Evolutionary conservation across 2,797 vertebrate genomes (phyloP).

Genomic region (Takifugu ocellatus): DNA sequence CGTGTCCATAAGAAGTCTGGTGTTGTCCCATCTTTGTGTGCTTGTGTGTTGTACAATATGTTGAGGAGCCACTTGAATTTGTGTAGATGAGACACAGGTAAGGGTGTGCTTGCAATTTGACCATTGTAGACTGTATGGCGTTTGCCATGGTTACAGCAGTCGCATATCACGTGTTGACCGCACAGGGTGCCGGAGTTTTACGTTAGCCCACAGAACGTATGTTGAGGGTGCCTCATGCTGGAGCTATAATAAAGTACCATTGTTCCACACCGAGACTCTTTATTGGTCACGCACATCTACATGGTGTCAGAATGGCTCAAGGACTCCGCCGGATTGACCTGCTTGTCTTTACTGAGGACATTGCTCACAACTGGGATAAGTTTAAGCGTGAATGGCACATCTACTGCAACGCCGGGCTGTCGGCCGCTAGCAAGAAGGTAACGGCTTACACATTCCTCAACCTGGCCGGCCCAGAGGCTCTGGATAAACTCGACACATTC

Average conservation of each 20-base stretch:
- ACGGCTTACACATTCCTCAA: neutral
- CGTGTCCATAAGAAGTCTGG: slow-evolving; percentile 50
- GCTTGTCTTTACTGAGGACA: neutral
- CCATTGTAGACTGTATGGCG: no score
- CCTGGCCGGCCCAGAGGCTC: neutral
- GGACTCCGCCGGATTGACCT: neutral
- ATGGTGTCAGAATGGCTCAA: neutral
- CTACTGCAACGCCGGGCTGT: no score
- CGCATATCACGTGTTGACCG: no score
- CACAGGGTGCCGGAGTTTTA: no score
- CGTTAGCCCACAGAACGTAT: no score
- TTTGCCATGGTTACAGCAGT: no score
- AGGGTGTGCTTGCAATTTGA: no score
- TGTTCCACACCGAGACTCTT: neutral
- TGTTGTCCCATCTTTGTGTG: slow-evolving; percentile 36
- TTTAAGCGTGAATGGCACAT: neutral
- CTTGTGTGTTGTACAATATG: slow-evolving; percentile 18
- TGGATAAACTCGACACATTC: neutral
- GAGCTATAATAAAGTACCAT: no score
- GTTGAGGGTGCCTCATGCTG: no score
- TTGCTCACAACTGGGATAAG: neutral
- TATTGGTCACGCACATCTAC: neutral
- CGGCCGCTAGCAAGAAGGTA: neutral
- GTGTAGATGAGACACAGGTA: no score
- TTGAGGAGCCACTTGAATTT: slow-evolving; percentile 14